These are phyloP conservation scores for Amphipyra berbera DNA, from an alignment of 2,888 invertebrate species.

Conservation along the genomic window DNA sequence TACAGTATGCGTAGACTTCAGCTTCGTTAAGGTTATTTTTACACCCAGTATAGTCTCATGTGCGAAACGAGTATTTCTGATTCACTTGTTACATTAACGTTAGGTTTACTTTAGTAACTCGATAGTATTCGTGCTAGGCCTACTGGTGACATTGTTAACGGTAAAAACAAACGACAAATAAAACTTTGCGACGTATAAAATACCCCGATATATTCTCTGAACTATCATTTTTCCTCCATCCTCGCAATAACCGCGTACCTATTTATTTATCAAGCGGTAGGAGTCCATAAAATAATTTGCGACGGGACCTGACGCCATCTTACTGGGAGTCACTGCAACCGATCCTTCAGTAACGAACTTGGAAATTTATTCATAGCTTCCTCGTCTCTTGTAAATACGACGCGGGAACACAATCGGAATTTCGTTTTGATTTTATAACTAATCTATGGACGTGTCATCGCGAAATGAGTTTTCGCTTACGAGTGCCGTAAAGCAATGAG, in stretches of 20 bases:
- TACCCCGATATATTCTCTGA: background rate
- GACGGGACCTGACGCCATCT: constrained; percentile 61
- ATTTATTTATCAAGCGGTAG: constrained; percentile 52
- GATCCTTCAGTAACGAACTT: constrained; percentile 80
- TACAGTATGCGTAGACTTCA: no score
- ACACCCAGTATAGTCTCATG: no score
- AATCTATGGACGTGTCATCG: constrained; percentile 62
- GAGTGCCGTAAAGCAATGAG: constrained; percentile 22
- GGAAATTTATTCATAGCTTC: constrained; percentile 86
- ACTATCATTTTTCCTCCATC: background rate
- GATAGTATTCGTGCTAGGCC: no score
- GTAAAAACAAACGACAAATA: no score
- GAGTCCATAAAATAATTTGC: constrained; percentile 76
- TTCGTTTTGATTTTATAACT: constrained; percentile 78
- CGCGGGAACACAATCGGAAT: constrained; percentile 76
- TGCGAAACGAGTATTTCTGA: no score
- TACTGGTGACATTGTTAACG: no score
- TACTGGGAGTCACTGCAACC: constrained; percentile 66
- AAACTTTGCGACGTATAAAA: no score
- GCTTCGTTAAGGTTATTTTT: no score
- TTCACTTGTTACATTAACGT: no score
- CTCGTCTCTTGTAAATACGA: constrained; percentile 78
- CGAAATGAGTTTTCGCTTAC: constrained; percentile 56
- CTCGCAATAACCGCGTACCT: constrained; percentile 39
- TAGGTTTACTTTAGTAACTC: no score